Conservation (phyloP, 2,888 invertebrate species). For the Eudasyphora cyanicolor region DNA sequence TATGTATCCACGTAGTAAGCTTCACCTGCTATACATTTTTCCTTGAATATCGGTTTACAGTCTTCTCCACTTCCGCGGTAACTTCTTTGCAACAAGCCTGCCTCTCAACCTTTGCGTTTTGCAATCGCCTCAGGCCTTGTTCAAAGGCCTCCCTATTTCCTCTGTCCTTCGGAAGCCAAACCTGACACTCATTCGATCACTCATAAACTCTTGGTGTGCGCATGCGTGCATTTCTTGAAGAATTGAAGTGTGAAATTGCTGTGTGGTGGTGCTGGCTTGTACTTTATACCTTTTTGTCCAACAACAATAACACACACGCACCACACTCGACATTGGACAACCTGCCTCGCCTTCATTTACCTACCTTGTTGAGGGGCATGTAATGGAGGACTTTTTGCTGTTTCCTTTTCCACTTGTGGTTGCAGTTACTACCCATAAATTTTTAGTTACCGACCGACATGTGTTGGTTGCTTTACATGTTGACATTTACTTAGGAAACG, state of each 20-base stretch:
- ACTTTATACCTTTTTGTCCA: background rate
- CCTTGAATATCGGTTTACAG: too few relatives aligned
- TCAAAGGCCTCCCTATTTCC: background rate
- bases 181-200: background rate
- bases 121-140: slow-evolving; percentile 11
- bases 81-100: too few relatives aligned
- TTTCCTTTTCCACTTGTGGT: slow-evolving; percentile 29
- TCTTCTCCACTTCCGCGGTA: too few relatives aligned
- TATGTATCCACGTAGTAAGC: too few relatives aligned
- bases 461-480: slow-evolving; percentile 21
- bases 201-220: slow-evolving; percentile 41
- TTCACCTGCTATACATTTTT: too few relatives aligned
- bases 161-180: background rate
- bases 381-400: background rate
- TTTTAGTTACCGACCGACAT: slow-evolving; percentile 26
- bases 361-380: background rate
- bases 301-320: slow-evolving; percentile 26
- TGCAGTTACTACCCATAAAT: slow-evolving; percentile 25
- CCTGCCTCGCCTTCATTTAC: background rate
- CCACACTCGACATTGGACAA: background rate
- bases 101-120: too few relatives aligned
- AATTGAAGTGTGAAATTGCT: slow-evolving; percentile 45
- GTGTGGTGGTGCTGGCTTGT: background rate
- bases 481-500: slow-evolving; percentile 3
- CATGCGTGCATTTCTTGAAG: slow-evolving; percentile 52